These are phyloP conservation scores for Calidris pugnax DNA, from an alignment of 2,113 vertebrate species.

Conservation along the genomic window DNA sequence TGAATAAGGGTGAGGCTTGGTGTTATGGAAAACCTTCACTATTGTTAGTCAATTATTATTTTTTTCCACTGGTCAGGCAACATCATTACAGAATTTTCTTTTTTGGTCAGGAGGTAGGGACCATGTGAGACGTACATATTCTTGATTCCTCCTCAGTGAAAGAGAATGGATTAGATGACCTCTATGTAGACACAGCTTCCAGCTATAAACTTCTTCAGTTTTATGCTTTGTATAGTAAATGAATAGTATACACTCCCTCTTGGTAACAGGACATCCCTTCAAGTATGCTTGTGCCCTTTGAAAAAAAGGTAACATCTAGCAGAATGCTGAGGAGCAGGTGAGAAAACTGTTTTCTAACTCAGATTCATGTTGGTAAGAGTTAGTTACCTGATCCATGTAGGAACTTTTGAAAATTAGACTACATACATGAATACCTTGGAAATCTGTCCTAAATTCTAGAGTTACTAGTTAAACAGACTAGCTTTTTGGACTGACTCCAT, in stretches of 20 bases:
- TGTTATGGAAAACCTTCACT: neutral
- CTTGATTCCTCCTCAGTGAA: neutral
- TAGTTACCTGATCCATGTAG: neutral
- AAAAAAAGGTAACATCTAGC: fast-evolving
- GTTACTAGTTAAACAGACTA: neutral
- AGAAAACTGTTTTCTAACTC: neutral
- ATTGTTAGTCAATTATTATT: neutral
- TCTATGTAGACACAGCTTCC: neutral
- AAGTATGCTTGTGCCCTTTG: neutral
- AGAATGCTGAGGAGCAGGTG: neutral
- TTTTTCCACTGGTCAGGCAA: neutral
- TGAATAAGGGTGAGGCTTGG: neutral
- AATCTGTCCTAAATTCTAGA: neutral
- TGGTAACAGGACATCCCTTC: neutral
- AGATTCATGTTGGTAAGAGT: neutral
- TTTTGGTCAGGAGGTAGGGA: neutral
- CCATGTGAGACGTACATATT: neutral
- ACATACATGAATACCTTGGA: neutral
- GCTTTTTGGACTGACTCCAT: neutral
- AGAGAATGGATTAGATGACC: neutral
- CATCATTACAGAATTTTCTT: neutral
- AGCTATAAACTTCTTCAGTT: neutral
- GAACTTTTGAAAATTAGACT: neutral
- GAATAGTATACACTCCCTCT: neutral
- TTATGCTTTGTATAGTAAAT: neutral